Evolutionary conservation across 2,113 vertebrate genomes (phyloP), one percentile per base, ranked within the genome.

Genomic region (Anhinga rufa): DNA sequence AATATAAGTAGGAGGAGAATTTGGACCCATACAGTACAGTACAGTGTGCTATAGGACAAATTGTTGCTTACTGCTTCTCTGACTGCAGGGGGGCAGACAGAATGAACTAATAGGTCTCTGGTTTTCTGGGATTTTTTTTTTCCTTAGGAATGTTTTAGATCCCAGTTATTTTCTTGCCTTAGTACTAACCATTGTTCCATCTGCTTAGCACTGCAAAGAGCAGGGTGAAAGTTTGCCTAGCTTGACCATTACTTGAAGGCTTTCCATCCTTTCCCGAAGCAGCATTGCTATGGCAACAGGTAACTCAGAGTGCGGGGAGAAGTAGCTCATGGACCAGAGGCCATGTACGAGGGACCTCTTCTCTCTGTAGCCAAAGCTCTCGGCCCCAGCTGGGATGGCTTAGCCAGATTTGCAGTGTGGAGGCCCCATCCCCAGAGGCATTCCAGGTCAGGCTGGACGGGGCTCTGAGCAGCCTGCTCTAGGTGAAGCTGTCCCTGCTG

Each of bases 1-100:
- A 82, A 7, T 77, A 8, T 13, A 92, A 92, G 90, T 82, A 84
- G 55, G 77, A 82, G 79, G 77, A 93, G 72, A 86, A 96, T 65
- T 31, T 85, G 78, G 65, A 66, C 38, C 51, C 40, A n/a, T 60
- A 81, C 6, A 17, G 34, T 29, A 83, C 38, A 49, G 62, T 80
- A 40, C 64, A 80, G 32, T 8, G 48, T 82, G 78, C 86, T 85
- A 20, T 3, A 66, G 87, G 70, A 77, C 76, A 91, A 95, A 85
- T 36, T 76, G 61, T 61, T 87, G n/a, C 49, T 85, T 68, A 17
- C 26, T 25, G n/a, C 62, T 95, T 72, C 86, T 77, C 64, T 83
- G 61, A 20, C 57, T 87, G 82, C 75, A 21, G 19, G 52, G 38
- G 34, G 29, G 9, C 25, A 72, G 74, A 74, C 4, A 66, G 12